phyloP scores from a whole-genome alignment of 2,113 vertebrate genomes.

The Glaucomys volans region DNA sequence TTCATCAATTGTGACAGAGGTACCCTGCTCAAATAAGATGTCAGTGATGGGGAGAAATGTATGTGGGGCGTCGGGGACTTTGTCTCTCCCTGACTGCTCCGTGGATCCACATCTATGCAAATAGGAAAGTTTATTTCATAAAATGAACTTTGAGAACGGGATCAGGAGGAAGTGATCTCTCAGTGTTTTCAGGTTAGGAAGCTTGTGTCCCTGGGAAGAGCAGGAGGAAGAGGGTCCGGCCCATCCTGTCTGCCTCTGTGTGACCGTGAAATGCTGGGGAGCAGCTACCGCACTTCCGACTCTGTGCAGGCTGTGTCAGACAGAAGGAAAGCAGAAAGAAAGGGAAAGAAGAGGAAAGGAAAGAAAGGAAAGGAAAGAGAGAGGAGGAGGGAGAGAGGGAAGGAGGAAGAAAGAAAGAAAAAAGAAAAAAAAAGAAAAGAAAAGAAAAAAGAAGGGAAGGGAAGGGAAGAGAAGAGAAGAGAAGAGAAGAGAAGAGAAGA shows the following conservation, averaged over 20 bases:
- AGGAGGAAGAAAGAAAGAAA: too few relatives aligned
- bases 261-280: not conserved
- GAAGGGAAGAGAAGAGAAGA: too few relatives aligned
- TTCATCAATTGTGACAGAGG: not conserved
- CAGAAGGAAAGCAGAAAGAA: too few relatives aligned
- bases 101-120: not conserved
- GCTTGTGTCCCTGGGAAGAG: not conserved
- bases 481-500: too few relatives aligned
- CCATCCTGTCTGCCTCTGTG: not conserved
- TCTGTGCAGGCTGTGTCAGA: not conserved
- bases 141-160: not conserved
- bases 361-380: too few relatives aligned
- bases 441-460: too few relatives aligned
- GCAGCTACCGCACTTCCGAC: not conserved
- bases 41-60: not conserved
- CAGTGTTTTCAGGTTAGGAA: not conserved
- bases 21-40: not conserved
- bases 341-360: too few relatives aligned
- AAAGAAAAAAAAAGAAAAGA: too few relatives aligned
- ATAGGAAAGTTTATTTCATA: not conserved
- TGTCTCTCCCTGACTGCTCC: not conserved
- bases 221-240: too few relatives aligned
- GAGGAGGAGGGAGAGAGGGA: too few relatives aligned
- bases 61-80: not conserved
- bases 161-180: too few relatives aligned